Evolutionary conservation across 2,888 invertebrate genomes (phyloP).

Genomic region (Drosophila seclusa): DNA sequence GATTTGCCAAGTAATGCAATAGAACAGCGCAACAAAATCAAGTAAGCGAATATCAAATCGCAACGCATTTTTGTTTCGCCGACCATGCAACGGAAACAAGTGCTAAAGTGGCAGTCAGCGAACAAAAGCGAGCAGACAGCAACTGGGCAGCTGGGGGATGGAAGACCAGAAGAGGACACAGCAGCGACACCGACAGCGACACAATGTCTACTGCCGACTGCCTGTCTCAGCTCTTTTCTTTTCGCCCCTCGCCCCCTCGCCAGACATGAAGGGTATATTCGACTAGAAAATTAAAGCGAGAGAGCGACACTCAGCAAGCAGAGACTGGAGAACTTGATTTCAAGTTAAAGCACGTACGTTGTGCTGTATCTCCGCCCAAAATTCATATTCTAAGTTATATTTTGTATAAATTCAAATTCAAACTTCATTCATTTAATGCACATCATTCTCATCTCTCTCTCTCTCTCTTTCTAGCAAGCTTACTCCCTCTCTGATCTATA

Average conservation of each 20-base stretch:
- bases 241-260: background rate
- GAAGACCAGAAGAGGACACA: constrained; percentile 9
- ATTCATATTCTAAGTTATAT: background rate
- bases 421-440: background rate
- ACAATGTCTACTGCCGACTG: constrained; percentile 52
- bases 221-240: constrained; percentile 33
- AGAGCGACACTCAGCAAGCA: background rate
- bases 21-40: constrained; percentile 30
- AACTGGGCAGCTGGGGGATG: constrained; percentile 10
- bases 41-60: constrained; percentile 28
- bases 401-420: background rate
- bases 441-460: background rate
- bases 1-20: constrained; percentile 36
- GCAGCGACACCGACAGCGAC: constrained; percentile 47
- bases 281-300: background rate
- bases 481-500: background rate
- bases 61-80: constrained; percentile 40
- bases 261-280: constrained; percentile 10
- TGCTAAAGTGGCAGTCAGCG: constrained; percentile 37
- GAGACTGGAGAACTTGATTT: background rate
- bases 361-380: background rate
- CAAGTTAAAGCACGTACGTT: constrained; percentile 1
- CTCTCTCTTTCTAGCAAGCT: background rate
- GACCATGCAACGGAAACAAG: constrained; percentile 25
- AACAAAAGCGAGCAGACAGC: constrained; percentile 27